Conservation (phyloP, 2,888 invertebrate species). For the Drosophila helvetica region DNA sequence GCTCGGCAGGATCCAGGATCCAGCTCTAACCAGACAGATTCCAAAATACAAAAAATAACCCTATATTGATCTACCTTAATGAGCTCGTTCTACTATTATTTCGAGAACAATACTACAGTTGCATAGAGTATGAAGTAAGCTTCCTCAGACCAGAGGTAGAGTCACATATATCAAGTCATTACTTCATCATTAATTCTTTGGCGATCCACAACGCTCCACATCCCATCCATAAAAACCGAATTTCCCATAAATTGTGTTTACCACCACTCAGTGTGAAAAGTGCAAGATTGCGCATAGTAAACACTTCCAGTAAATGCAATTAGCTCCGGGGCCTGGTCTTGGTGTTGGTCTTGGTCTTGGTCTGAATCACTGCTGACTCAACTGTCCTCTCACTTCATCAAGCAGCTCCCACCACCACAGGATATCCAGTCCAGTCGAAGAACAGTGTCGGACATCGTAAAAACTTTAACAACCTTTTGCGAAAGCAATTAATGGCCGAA, state of each 20-base stretch:
- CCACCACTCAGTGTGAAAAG: background rate
- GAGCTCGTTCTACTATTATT: too few relatives aligned
- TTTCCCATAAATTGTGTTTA: constrained; percentile 1
- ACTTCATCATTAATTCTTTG: background rate
- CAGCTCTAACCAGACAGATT: too few relatives aligned
- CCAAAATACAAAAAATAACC: too few relatives aligned
- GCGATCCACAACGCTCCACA: background rate
- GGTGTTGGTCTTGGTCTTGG: background rate
- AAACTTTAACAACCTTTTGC: constrained; percentile 15
- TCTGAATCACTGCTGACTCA: constrained; percentile 26
- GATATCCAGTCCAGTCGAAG: too few relatives aligned
- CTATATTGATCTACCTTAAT: too few relatives aligned
- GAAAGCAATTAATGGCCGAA: constrained; percentile 50
- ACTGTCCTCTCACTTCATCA: constrained; percentile 6
- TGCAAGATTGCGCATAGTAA: constrained; percentile 20
- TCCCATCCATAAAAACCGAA: too few relatives aligned
- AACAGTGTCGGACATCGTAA: constrained; percentile 21
- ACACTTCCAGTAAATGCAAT: constrained; percentile 14
- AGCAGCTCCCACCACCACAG: background rate
- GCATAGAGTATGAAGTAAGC: background rate
- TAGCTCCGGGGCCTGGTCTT: background rate
- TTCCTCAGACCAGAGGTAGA: background rate
- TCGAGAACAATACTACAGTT: too few relatives aligned
- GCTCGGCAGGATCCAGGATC: too few relatives aligned
- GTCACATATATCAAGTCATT: background rate